phyloP scores from a whole-genome alignment of 1,140 invertebrate genomes.

The Lordiphosa stackelbergi region DNA sequence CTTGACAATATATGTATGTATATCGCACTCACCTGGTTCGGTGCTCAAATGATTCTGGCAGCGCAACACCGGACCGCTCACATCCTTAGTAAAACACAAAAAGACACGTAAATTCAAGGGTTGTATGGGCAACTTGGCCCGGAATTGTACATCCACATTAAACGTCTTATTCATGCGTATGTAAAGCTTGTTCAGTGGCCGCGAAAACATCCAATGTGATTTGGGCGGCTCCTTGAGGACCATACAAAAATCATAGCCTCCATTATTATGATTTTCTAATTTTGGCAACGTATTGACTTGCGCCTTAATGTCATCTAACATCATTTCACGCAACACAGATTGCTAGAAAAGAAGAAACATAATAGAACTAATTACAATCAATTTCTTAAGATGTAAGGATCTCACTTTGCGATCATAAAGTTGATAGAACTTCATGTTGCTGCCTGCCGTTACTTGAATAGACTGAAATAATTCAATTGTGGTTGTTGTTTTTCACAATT shows the following conservation, averaged over 20 bases:
- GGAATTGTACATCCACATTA: slow-evolving; percentile 61
- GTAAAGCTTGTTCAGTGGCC: slow-evolving; percentile 54
- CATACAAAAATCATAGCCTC: slow-evolving; percentile 57
- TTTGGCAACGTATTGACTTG: slow-evolving; percentile 58
- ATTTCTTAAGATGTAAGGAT: background rate
- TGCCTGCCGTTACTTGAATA: slow-evolving; percentile 8
- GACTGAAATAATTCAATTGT: slow-evolving; percentile 3
- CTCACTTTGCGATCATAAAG: slow-evolving; percentile 28
- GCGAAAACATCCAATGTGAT: slow-evolving; percentile 55
- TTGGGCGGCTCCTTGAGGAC: slow-evolving; percentile 49
- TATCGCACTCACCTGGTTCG: slow-evolving; percentile 42
- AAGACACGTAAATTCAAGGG: slow-evolving; percentile 57
- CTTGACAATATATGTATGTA: background rate
- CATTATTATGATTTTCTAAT: slow-evolving; percentile 61
- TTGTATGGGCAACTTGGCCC: slow-evolving; percentile 55
- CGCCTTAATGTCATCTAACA: slow-evolving; percentile 54
- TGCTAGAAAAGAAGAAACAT: slow-evolving; percentile 41
- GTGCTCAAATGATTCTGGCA: slow-evolving; percentile 71
- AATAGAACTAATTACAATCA: background rate
- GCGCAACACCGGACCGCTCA: slow-evolving; percentile 64
- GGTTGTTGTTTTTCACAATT: slow-evolving; percentile 27
- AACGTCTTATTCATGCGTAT: slow-evolving; percentile 66
- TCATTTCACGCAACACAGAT: slow-evolving; percentile 66
- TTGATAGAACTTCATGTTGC: slow-evolving; percentile 39
- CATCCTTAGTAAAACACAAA: slow-evolving; percentile 62